Conservation (phyloP, 1,140 invertebrate species). For the Temnothorax longispinosus region DNA sequence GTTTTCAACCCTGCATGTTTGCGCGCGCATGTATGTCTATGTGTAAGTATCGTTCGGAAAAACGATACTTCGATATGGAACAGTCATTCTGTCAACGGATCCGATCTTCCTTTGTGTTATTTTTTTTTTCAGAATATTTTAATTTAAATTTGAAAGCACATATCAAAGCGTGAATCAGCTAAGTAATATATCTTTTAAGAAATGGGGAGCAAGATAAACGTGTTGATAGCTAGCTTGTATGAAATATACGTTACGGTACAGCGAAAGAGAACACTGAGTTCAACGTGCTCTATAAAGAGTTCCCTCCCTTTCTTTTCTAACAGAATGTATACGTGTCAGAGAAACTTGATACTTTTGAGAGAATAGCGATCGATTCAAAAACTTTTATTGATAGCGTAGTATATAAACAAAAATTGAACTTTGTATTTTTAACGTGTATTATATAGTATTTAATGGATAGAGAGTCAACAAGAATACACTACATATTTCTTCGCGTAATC, state of each 20-base stretch:
- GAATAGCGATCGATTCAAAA: conserved; percentile 24
- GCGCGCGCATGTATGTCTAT: background rate
- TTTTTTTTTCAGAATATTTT: conserved; percentile 2
- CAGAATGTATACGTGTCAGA: background rate
- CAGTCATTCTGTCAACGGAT: background rate
- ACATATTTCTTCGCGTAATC: background rate
- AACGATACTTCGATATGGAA: background rate
- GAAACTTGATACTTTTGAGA: conserved; percentile 40
- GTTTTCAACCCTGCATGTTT: background rate
- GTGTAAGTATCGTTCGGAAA: background rate
- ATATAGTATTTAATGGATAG: background rate
- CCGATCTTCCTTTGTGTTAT: background rate
- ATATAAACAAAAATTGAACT: background rate
- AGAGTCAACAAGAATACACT: background rate
- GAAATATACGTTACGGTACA: conserved; percentile 12
- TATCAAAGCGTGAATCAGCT: conserved; percentile 5
- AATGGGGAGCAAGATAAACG: background rate
- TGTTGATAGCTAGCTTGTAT: conserved; percentile 24
- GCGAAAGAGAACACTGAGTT: background rate
- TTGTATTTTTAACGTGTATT: background rate
- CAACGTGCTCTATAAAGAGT: background rate
- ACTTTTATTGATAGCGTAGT: background rate
- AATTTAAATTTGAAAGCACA: background rate
- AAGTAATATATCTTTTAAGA: background rate
- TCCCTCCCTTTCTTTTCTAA: background rate